Evolutionary conservation across 2,797 vertebrate species (phyloP).

Genomic region (Thamnophis elegans): DNA sequence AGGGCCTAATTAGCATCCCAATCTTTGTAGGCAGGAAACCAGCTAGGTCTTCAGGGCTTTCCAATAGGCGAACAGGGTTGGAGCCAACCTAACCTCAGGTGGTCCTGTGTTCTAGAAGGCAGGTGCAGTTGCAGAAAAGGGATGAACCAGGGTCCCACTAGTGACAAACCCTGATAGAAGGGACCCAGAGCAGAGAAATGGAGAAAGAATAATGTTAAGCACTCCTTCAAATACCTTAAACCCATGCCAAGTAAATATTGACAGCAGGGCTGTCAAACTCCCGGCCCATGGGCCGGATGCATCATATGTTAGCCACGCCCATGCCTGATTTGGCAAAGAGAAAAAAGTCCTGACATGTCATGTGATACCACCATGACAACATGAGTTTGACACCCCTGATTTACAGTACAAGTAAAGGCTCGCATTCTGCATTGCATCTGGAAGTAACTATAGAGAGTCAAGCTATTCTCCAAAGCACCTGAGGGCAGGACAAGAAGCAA

Average conservation of each 20-base stretch:
- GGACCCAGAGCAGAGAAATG: neutral
- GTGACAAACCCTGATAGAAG: neutral
- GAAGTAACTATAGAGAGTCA: too few relatives aligned
- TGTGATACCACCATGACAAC: too few relatives aligned
- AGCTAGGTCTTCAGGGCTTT: neutral
- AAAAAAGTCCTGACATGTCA: too few relatives aligned
- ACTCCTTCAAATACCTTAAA: neutral
- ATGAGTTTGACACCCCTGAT: too few relatives aligned
- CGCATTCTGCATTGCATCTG: neutral
- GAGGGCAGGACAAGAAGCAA: too few relatives aligned
- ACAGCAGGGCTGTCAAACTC: too few relatives aligned
- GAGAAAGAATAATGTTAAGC: neutral
- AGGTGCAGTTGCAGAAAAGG: neutral
- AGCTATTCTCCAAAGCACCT: too few relatives aligned
- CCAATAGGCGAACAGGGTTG: neutral
- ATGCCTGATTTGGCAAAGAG: too few relatives aligned
- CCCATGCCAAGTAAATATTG: neutral
- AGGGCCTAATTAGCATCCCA: neutral
- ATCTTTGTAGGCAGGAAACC: neutral
- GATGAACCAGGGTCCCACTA: neutral
- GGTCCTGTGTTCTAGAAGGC: neutral
- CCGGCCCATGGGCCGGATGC: fast-evolving
- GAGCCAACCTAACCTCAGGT: neutral
- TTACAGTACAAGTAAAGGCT: neutral
- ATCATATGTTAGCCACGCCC: too few relatives aligned